Base-by-base conservation (phyloP, 2,797 vertebrate genomes). In the Catostomus latipinnis region DNA sequence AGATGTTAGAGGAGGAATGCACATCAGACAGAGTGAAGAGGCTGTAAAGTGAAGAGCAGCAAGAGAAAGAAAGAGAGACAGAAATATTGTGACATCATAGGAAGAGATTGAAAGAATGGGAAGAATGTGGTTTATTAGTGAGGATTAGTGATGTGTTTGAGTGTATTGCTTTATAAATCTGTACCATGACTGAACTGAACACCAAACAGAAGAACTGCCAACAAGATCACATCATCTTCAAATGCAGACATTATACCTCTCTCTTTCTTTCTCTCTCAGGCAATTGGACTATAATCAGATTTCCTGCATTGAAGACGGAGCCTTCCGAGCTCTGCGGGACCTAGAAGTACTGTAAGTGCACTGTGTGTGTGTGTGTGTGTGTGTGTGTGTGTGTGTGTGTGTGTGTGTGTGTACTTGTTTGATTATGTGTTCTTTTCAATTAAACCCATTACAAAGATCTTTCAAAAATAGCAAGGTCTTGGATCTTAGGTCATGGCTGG, bases 281-380 rank as follows among this genome's bases (percentile, higher is more conserved):
- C 98, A 99, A 90, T 92, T 99, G 96, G 98, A 99, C 95, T 99
- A 98, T 94, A 99, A 99, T 94, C 97, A 98, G 92, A 98, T 99
- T 94, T 97, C 95, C 95, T 99, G 98, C 86, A 98, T 99, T 85
- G 98, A 99, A 92, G 97, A 99, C 83, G 97, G 98, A 89, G 95
- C 97, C 0, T 99, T 99, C 84, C 91, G 98, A 90, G 98, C 98
- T 46, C 93, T 99, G 81, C 96, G 97, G 72, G 98, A 98, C 94
- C 94, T 99, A 94, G 97, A 99, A 96, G 97, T 99, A 75, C 97
- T 99, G 98, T 99, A 89, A 99, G 98, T 98, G 94, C 71, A 71
- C 74, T 34, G 34, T 4, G 4, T 2, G 34, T 34, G 22, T 34
- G 22, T 34, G 22, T 34, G 22, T 34, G 22, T 3, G 22, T 34